These are phyloP conservation scores for Glaucidium brasilianum DNA, from an alignment of 2,113 vertebrate genomes.

Conservation along the genomic window DNA sequence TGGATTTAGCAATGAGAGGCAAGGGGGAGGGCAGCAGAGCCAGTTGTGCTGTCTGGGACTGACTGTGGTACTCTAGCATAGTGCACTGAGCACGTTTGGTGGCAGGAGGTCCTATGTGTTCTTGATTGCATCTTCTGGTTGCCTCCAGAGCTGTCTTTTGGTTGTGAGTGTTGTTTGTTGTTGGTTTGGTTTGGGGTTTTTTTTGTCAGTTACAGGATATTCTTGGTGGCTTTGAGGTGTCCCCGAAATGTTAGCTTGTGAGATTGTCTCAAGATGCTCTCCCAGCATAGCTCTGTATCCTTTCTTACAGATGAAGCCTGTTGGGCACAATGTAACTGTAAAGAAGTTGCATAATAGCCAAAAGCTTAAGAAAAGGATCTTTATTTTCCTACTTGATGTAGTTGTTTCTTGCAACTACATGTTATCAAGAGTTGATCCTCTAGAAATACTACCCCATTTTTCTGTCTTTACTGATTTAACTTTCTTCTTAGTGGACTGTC, in stretches of 20 bases:
- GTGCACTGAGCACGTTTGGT: neutral
- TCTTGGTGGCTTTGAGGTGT: neutral
- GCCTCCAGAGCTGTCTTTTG: neutral
- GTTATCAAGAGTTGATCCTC: neutral
- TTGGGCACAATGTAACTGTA: neutral
- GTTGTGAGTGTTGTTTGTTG: no score
- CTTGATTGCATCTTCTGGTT: neutral
- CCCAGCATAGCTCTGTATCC: neutral
- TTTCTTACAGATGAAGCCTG: neutral
- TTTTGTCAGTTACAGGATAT: neutral
- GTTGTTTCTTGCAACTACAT: neutral
- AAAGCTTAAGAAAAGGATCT: neutral
- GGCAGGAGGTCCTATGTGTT: fast-evolving
- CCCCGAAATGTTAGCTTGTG: neutral
- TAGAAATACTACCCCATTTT: neutral
- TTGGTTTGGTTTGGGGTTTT: fast-evolving
- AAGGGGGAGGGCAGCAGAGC: neutral
- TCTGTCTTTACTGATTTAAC: neutral
- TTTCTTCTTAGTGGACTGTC: neutral
- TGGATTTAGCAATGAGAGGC: neutral
- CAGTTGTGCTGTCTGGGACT: neutral
- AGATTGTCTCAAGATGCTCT: neutral
- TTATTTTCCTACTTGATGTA: neutral
- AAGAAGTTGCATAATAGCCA: neutral
- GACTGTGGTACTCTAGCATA: neutral